Evolutionary conservation across 2,113 vertebrate genomes (phyloP), one percentile per base, ranked within the genome.

Genomic region (Eulemur rufifrons): DNA sequence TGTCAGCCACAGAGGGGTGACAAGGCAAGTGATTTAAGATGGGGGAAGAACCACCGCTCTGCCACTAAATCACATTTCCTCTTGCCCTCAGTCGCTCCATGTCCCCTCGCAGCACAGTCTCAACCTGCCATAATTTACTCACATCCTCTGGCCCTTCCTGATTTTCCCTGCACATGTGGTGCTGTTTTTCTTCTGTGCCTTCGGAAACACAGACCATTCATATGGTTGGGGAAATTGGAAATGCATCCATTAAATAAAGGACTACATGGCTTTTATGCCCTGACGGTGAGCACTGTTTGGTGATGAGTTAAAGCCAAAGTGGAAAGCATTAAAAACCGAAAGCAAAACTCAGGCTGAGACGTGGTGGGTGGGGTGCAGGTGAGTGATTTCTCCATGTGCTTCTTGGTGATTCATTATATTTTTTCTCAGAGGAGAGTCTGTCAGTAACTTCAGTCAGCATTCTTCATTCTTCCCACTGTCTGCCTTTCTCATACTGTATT

Each of bases 1-100:
- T 61, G 52, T 96, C 23, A 96, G 95, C 97, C 98, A 93, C 95
- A 81, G 90, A 86, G 93, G 97, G 97, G 95, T 97, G 94, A 98
- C 81, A 37, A 95, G 96, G 91, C 92, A 95, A 89, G 71, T 98
- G 98, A 98, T 97, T 98, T 98, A 95, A 97, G 95, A 90, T 32
- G 61, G 73, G 0, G 63, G 82, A 94, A 98, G 96, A 97, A 86
- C 68, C 76, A 89, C 64, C 64, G 96, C 96, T 94, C 89, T 94
- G 95, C 91, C 96, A 97, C 96, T 98, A 97, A 98, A 98, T 98
- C 97, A 93, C 64, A 39, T 34, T 66, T 68, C 64, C 78, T 94
- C 91, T 91, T 94, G 63, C 96, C 93, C 95, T 91, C 97, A 54
- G 91, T 96, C 89, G 94, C 93, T 76, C 89, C 68, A 6, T 34